Conservation (phyloP, 2,888 invertebrate species). For the Drosophila rellima region DNA sequence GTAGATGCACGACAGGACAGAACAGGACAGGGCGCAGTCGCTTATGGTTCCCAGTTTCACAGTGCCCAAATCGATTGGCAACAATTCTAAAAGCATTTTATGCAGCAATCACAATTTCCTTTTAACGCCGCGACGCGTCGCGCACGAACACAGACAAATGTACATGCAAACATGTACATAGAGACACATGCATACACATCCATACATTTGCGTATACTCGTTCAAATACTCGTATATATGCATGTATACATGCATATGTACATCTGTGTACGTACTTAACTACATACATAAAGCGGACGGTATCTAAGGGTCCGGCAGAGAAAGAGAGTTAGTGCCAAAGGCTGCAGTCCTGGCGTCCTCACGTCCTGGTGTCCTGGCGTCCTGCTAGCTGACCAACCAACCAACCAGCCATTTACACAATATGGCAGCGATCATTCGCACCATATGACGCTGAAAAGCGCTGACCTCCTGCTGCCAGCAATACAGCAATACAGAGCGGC, state of each 20-base stretch:
- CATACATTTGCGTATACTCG: constrained; percentile 1
- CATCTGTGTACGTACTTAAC: constrained; percentile 8
- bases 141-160: constrained; percentile 38
- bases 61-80: constrained; percentile 78
- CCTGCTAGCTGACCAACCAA: constrained; percentile 24
- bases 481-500: constrained; percentile 7
- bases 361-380: constrained; percentile 14
- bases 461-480: constrained; percentile 39
- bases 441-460: constrained; percentile 63
- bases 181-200: not conserved
- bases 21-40: constrained; percentile 23
- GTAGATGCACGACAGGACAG: constrained; percentile 1
- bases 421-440: constrained; percentile 79
- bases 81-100: constrained; percentile 81
- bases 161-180: not conserved
- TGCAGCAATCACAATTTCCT: constrained; percentile 80
- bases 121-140: constrained; percentile 62
- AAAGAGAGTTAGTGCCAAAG: constrained; percentile 31
- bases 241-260: not conserved
- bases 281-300: constrained; percentile 34
- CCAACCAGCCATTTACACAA: constrained; percentile 67
- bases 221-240: not conserved
- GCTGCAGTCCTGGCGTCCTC: constrained; percentile 33
- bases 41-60: constrained; percentile 44
- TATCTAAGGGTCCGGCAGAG: constrained; percentile 17